Percentiles rank a stretch among this genome's conserved stretches.
Evolutionary conservation across 2,113 vertebrate genomes (phyloP).

Genomic region (Leptosomus discolor): DNA sequence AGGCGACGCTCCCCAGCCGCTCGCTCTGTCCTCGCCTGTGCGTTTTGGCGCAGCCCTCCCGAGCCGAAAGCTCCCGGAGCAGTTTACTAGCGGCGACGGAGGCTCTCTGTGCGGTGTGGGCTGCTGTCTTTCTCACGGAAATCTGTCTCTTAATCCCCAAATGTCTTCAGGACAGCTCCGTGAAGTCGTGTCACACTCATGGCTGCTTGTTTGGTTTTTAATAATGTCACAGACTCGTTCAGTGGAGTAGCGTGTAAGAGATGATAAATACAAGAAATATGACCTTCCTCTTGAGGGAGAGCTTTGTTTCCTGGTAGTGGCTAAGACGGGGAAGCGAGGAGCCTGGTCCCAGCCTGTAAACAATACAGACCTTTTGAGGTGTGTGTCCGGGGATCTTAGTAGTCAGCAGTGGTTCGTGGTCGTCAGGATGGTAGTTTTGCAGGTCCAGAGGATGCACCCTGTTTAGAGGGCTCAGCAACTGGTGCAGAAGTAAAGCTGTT

Average conservation of each 20-base stretch:
- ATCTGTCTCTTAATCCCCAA: neutral
- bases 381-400: accelerated
- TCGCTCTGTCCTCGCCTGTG: neutral
- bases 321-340: neutral
- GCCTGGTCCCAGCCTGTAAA: neutral
- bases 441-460: neutral
- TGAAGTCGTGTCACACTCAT: neutral
- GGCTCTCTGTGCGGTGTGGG: neutral
- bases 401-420: neutral
- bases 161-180: neutral
- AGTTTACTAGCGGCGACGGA: accelerated
- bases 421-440: neutral
- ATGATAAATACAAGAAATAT: neutral
- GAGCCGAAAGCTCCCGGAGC: neutral
- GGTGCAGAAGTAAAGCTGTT: neutral
- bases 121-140: neutral
- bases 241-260: neutral
- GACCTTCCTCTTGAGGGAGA: neutral
- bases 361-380: accelerated
- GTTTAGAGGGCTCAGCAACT: neutral
- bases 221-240: neutral
- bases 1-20: neutral
- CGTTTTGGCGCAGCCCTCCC: neutral
- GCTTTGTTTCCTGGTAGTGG: neutral
- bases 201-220: neutral